Evolutionary conservation across 37 sponge, comb jelly and placozoan genomes (phyloP), one percentile per base, ranked within the genome.

Genomic region (Theonella swinhoei): DNA sequence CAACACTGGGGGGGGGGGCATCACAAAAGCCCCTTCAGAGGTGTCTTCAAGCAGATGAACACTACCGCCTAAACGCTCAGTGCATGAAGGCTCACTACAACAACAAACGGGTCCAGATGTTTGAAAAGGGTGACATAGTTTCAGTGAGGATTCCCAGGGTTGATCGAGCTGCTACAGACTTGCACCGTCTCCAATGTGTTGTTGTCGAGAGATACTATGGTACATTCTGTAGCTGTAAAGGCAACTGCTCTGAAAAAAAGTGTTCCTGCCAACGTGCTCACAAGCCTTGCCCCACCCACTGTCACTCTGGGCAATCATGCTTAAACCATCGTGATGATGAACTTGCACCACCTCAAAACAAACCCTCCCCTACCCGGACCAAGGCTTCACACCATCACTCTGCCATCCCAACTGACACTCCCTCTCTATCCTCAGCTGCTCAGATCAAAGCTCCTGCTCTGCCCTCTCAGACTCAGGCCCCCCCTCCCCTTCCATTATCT

Each of bases 91-190:
- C 28, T 41, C 63, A 63, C 29, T 78, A 85, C 42, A 47, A 47
- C 54, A 47, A 47, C 11, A 80, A 80, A 68, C 65, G 67, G 68
- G 69, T 80, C 26, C 31, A 31, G 25, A 80, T 68, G 23, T 87
- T 87, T 64, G 22, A 69, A 30, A 31, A 24, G 2, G 80, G 80
- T 3, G 80, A 80, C 22, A 32, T 33, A 30, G 87, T 87, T 58
- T 35, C 39, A 28, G 73, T 87, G 32, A 29, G 80, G 26, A 35
- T 87, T 3, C 87, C 80, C 11, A 61, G 86, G 30, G 78, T 85
- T 77, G 86, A 85, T 61, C 79, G 79, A 20, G 17, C 86, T 36
- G 79, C 74, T 34, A 80, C 87, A 40, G 87, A 80, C 79, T 31
- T 65, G 11, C 87, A 71, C 58, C 29, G 87, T 8, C 80, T 87